Evolutionary conservation across 2,888 invertebrate genomes (phyloP), one percentile per base, ranked within the genome.

Genomic region (Leptura quadrifasciata): DNA sequence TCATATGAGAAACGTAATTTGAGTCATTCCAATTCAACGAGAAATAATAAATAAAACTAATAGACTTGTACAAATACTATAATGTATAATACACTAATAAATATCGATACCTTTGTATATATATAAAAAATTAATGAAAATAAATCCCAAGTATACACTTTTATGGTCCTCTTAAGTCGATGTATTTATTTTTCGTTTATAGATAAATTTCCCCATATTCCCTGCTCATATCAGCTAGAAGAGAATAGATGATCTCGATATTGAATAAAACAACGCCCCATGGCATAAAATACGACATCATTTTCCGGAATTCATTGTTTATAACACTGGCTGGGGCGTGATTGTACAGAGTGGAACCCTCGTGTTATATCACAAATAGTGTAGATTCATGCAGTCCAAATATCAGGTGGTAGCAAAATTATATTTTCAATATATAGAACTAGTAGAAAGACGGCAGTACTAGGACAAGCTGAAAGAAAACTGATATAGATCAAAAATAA

Each of bases 251-350:
- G 60, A 72, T 72, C 54, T 55, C 61, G 63, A 72, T 72, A 72
- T 72, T 72, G 72, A 63, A 72, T 72, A 72, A 63, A 54, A n/a
- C 27, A 63, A 54, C 61, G 52, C 65, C 52, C 52, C 27, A 27
- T 65, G 65, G 17, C 54, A 54, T 54, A 65, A 72, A 72, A 72
- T 72, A 72, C 54, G 63, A 72, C 72, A 63, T 72, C 60, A 63
- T 72, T 63, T 72, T 72, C 61, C 63, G 61, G 20, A 58, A 54
- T 21, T 61, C 54, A n/a, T 63, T 72, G 63, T 63, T 63, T 72
- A 63, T 72, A 31, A 61, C 17, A 52, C 27, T 17, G 24, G 21
- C 35, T 65, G 27, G 52, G 39, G 63, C 6, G 27, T 63, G 39
- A 61, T 35, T 10, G n/a, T 61, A 61, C 18, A 39, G 9, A 61